phyloP scores from a whole-genome alignment of 2,888 invertebrate species.

The Phengaris arion region DNA sequence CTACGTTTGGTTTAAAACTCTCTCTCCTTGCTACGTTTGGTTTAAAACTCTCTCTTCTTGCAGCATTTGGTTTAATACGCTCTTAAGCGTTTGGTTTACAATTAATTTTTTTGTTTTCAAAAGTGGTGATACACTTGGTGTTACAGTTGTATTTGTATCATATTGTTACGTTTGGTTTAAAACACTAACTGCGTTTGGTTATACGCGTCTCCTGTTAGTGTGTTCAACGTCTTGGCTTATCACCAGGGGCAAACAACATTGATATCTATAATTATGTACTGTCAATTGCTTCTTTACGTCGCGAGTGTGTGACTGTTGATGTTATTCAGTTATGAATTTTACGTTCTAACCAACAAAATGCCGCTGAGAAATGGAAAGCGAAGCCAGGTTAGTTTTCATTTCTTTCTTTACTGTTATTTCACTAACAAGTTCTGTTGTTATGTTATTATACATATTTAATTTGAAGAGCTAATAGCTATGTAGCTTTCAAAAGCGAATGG shows the following conservation, averaged over 20 bases:
- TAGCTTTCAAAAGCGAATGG: not conserved
- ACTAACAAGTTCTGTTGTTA: not conserved
- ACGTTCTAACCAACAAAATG: constrained; percentile 13
- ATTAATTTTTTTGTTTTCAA: too few relatives aligned
- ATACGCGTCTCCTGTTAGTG: not conserved
- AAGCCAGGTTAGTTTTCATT: constrained; percentile 19
- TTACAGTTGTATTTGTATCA: too few relatives aligned
- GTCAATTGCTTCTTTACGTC: constrained; percentile 38
- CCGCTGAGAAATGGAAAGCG: constrained; percentile 32
- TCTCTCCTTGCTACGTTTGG: not conserved
- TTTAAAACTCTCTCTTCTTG: not conserved
- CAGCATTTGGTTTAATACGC: not conserved
- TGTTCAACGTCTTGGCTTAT: constrained; percentile 31
- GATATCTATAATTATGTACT: constrained; percentile 50
- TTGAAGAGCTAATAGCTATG: not conserved
- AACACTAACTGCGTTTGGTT: not conserved
- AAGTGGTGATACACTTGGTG: too few relatives aligned
- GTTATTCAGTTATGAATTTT: not conserved
- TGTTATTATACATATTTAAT: too few relatives aligned
- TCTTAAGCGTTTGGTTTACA: not conserved
- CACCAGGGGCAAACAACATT: constrained; percentile 43
- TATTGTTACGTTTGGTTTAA: not conserved
- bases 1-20: not conserved
- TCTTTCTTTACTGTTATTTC: too few relatives aligned
- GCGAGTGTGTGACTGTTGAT: not conserved